A percentile compares a stretch with the other conserved stretches of the same genome.
Evolutionary conservation across 2,888 invertebrate species (phyloP).

Genomic region (Nephrotoma guestfalica): DNA sequence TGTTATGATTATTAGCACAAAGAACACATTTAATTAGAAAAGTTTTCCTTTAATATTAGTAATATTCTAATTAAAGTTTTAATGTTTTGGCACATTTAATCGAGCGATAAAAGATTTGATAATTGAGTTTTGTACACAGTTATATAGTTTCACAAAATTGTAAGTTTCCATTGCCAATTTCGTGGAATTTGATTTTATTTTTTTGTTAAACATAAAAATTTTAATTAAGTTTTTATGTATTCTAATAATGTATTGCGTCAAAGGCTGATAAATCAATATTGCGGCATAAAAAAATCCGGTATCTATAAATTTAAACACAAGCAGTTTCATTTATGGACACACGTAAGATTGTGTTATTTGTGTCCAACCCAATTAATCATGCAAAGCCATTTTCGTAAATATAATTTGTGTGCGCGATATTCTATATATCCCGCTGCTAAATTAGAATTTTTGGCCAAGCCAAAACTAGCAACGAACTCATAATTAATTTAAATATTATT

Average conservation of each 20-base stretch:
- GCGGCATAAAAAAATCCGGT: no score
- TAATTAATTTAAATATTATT: neutral
- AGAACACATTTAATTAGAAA: neutral
- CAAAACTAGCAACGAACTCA: neutral
- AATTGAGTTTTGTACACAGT: neutral
- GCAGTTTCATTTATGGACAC: neutral
- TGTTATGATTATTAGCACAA: neutral
- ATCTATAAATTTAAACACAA: neutral
- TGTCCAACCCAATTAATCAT: neutral
- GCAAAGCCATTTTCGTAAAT: neutral
- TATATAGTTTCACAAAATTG: neutral
- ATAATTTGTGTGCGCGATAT: neutral
- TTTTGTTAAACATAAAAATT: neutral
- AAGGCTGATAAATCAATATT: no score
- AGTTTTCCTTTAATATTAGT: neutral
- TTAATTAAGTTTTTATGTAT: neutral
- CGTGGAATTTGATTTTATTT: neutral
- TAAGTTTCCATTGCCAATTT: neutral
- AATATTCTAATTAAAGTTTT: neutral
- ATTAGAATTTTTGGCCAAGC: neutral
- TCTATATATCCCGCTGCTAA: neutral
- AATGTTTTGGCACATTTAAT: neutral
- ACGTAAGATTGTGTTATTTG: neutral
- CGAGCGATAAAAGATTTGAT: neutral
- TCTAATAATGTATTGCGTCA: no score